A percentile compares a stretch with the other conserved stretches of the same genome.
phyloP scores from a whole-genome alignment of 2,797 vertebrate genomes.

The Hydrocynus forskahlii region DNA sequence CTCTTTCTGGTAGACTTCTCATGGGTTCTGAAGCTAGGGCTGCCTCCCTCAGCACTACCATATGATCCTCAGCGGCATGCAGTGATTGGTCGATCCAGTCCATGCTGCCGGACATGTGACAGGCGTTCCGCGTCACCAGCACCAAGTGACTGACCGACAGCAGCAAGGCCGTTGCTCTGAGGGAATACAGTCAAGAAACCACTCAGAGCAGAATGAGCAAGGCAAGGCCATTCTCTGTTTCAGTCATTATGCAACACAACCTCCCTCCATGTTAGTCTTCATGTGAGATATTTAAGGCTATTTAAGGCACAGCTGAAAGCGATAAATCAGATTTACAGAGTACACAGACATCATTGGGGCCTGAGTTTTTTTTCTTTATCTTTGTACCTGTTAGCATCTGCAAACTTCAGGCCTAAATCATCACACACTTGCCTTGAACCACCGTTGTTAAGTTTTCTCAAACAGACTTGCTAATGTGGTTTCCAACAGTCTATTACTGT shows the following conservation, averaged over 20 bases:
- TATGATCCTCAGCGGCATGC: constrained; percentile 90
- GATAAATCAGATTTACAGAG: not conserved
- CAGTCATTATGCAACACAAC: not conserved
- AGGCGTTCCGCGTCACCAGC: constrained; percentile 93
- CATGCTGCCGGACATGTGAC: constrained; percentile 88
- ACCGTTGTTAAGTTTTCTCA: too few species aligned
- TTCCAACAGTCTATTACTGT: too few species aligned
- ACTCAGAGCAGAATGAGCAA: not conserved
- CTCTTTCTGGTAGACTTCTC: constrained; percentile 79
- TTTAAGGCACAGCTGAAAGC: not conserved
- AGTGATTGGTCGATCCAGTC: constrained; percentile 96
- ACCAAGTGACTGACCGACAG: constrained; percentile 95
- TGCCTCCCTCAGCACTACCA: constrained; percentile 89
- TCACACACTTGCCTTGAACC: too few species aligned
- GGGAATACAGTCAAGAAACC: constrained; percentile 9
- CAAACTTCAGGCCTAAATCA: too few species aligned
- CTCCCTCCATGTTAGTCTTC: not conserved
- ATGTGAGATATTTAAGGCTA: not conserved
- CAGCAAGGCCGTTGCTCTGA: constrained; percentile 90
- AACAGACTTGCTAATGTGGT: too few species aligned
- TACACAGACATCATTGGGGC: too few species aligned
- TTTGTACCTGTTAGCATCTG: too few species aligned
- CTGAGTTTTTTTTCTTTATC: too few species aligned
- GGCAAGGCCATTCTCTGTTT: not conserved
- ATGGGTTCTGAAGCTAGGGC: constrained; percentile 89